Conservation (phyloP, 2,888 invertebrate species). For the Drosophila longiperda region DNA sequence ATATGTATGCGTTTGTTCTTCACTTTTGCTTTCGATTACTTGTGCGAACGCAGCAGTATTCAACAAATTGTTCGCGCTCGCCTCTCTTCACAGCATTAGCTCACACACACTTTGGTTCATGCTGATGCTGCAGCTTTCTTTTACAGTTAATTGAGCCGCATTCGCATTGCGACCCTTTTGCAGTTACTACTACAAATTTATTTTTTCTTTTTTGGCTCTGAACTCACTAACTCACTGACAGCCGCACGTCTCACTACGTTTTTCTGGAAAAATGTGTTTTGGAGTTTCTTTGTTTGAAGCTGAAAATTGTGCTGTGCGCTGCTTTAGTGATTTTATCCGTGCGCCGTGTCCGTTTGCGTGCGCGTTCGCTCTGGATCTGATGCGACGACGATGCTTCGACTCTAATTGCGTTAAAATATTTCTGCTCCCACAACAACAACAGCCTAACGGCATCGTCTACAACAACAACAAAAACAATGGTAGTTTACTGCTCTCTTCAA, state of each 20-base stretch:
- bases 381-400: conserved; percentile 67
- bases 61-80: conserved; percentile 76
- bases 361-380: conserved; percentile 79
- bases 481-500: conserved; percentile 65
- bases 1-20: conserved; percentile 33
- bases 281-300: background rate
- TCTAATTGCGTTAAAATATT: conserved; percentile 83
- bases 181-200: conserved; percentile 5
- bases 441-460: conserved; percentile 45
- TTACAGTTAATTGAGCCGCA: conserved; percentile 72
- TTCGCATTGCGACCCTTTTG: conserved; percentile 46
- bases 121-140: conserved; percentile 38
- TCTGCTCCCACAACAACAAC: conserved; percentile 76
- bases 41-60: conserved; percentile 57
- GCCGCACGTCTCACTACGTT: conserved; percentile 25
- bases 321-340: conserved; percentile 65
- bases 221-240: conserved; percentile 26
- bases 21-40: conserved; percentile 67
- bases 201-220: background rate
- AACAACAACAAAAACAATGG: conserved; percentile 41
- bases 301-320: conserved; percentile 26
- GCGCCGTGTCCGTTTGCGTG: conserved; percentile 75
- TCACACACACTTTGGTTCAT: conserved; percentile 34
- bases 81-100: conserved; percentile 27
- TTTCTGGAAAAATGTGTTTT: conserved; percentile 26